These are phyloP conservation scores for Prietella phreatophila DNA, from an alignment of 2,113 vertebrate species.

Conservation along the genomic window DNA sequence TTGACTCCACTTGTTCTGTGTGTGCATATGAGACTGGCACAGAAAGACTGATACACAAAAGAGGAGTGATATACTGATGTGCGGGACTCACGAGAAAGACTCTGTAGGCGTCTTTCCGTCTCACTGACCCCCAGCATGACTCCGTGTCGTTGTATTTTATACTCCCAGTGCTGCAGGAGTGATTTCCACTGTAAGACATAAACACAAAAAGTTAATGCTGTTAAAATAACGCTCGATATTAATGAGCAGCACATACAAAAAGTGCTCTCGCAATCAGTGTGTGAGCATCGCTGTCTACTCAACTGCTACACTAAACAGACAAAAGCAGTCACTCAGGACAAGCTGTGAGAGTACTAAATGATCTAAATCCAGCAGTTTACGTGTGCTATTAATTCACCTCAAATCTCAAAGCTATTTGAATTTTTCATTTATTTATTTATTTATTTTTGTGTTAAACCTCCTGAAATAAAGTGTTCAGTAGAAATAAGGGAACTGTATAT, in stretches of 20 bases:
- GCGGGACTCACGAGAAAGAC: slow-evolving; percentile 84
- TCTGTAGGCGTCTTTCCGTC: slow-evolving; percentile 87
- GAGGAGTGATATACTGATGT: background rate
- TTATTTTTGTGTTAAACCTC: too few species aligned
- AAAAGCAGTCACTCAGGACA: background rate
- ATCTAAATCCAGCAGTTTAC: background rate
- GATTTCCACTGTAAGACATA: slow-evolving; percentile 75
- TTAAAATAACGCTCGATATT: background rate
- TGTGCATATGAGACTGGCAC: background rate
- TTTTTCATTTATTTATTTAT: too few species aligned
- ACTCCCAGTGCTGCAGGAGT: slow-evolving; percentile 82
- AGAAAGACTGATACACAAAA: background rate
- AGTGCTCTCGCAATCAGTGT: background rate
- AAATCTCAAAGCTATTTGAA: background rate
- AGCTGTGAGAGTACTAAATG: background rate
- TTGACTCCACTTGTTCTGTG: background rate
- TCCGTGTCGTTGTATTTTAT: slow-evolving; percentile 88
- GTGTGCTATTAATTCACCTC: background rate
- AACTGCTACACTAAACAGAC: background rate
- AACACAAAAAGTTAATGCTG: background rate
- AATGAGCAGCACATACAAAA: background rate
- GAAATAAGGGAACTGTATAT: background rate
- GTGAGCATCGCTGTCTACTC: too few species aligned
- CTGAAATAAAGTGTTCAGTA: background rate
- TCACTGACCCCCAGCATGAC: slow-evolving; percentile 88